phyloP scores from a whole-genome alignment of 2,797 vertebrate genomes.

The Percopsis omiscomaycus region DNA sequence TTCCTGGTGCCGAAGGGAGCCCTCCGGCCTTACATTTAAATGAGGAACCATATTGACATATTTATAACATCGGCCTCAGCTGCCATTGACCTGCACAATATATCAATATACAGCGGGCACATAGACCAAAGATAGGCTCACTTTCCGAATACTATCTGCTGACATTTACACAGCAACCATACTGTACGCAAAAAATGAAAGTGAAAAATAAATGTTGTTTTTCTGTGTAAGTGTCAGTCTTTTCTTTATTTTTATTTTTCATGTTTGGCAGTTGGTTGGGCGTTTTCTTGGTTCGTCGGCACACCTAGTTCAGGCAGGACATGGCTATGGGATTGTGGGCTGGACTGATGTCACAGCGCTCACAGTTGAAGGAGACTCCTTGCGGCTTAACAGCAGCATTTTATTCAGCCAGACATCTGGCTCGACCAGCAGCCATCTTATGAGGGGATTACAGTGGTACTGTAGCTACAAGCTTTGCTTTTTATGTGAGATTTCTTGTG shows the following conservation, averaged over 20 bases:
- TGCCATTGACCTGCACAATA: slow-evolving; percentile 36
- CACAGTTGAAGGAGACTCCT: slow-evolving; percentile 30
- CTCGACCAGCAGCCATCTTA: slow-evolving; percentile 48
- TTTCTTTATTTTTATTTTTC: slow-evolving; percentile 51
- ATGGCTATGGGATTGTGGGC: slow-evolving; percentile 38
- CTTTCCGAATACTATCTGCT: slow-evolving; percentile 58
- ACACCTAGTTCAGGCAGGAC: slow-evolving; percentile 57
- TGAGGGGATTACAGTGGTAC: slow-evolving; percentile 48
- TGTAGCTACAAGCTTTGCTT: slow-evolving; percentile 36
- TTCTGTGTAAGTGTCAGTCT: slow-evolving; percentile 47
- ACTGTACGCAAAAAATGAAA: slow-evolving; percentile 19
- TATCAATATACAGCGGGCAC: slow-evolving; percentile 51
- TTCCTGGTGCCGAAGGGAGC: slow-evolving; percentile 6
- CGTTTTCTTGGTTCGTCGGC: slow-evolving; percentile 48
- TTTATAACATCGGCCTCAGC: slow-evolving; percentile 44
- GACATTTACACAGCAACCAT: slow-evolving; percentile 65
- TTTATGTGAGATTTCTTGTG: slow-evolving; percentile 29
- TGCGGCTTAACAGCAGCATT: slow-evolving; percentile 49
- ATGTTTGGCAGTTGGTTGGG: slow-evolving; percentile 46
- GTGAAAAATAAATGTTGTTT: slow-evolving; percentile 49
- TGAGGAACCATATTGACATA: slow-evolving; percentile 19
- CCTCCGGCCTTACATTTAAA: slow-evolving; percentile 6
- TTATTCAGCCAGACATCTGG: slow-evolving; percentile 56
- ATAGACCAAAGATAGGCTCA: slow-evolving; percentile 48
- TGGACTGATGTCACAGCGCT: slow-evolving; percentile 50